These are phyloP conservation scores for Hybognathus amarus DNA, from an alignment of 2,797 vertebrate species.

Conservation along the genomic window DNA sequence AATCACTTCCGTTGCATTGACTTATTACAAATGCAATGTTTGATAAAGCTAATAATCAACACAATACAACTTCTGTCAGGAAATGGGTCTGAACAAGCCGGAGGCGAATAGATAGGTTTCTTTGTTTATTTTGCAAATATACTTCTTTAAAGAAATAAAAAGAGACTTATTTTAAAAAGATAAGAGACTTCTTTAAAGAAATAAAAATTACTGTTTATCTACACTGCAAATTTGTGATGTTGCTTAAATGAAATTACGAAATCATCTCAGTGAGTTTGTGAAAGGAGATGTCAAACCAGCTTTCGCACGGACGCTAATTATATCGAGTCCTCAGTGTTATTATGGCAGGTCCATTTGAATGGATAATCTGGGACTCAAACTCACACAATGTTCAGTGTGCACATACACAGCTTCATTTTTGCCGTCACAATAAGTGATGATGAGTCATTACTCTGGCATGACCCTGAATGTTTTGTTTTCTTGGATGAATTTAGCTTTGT, in stretches of 20 bases:
- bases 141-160: background rate
- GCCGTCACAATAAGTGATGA: slow-evolving; percentile 12
- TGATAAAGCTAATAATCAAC: background rate
- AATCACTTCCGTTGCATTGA: background rate
- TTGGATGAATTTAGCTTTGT: background rate
- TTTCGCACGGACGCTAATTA: slow-evolving; percentile 44
- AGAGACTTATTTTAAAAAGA: too few relatives aligned
- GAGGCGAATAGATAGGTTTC: background rate
- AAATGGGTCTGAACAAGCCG: background rate
- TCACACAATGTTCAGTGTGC: slow-evolving; percentile 4
- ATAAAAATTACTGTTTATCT: background rate
- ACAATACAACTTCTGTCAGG: background rate
- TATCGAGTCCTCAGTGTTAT: slow-evolving; percentile 14
- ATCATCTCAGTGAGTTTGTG: slow-evolving; percentile 3
- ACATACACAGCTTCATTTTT: slow-evolving; percentile 8
- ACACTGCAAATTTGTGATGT: background rate
- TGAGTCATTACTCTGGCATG: background rate
- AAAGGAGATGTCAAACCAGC: slow-evolving; percentile 28
- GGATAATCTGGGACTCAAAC: slow-evolving; percentile 31
- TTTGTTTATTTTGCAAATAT: too few relatives aligned
- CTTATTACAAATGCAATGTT: background rate
- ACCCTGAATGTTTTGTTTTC: background rate
- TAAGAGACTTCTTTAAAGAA: background rate
- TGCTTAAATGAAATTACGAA: slow-evolving; percentile 1
- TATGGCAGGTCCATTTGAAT: slow-evolving; percentile 37